Conservation (phyloP, 2,888 invertebrate genomes). For the Deilephila porcellus region DNA sequence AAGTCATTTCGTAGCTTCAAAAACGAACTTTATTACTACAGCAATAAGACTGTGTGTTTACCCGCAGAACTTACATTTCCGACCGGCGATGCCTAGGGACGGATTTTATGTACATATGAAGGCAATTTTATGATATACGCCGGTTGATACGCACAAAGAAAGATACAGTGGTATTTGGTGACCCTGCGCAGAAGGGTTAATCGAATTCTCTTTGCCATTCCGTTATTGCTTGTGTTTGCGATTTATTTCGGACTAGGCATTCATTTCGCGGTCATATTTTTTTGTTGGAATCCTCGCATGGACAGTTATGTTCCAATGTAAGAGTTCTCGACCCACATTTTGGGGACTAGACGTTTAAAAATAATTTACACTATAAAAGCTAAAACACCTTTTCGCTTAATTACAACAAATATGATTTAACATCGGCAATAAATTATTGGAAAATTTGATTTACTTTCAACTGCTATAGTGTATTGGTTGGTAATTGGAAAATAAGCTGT, state of each 20-base stretch:
- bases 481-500: too few relatives aligned
- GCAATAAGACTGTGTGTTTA: neutral
- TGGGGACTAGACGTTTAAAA: too few relatives aligned
- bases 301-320: neutral
- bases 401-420: too few relatives aligned
- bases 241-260: constrained; percentile 28
- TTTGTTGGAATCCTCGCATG: neutral
- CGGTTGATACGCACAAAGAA: constrained; percentile 44
- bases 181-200: constrained; percentile 49
- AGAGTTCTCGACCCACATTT: too few relatives aligned
- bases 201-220: constrained; percentile 49
- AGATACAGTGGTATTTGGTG: constrained; percentile 47
- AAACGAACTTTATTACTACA: neutral
- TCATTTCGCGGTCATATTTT: constrained; percentile 16
- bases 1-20: neutral
- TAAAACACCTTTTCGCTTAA: too few relatives aligned
- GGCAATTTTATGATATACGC: constrained; percentile 50
- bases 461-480: too few relatives aligned
- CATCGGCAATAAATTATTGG: too few relatives aligned
- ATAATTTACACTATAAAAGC: too few relatives aligned
- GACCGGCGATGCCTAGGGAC: constrained; percentile 29
- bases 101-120: constrained; percentile 49
- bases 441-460: too few relatives aligned
- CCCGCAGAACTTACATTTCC: neutral
- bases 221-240: constrained; percentile 43